phyloP scores from a whole-genome alignment of 2,797 vertebrate species.

The Phyllotis vaccarum region DNA sequence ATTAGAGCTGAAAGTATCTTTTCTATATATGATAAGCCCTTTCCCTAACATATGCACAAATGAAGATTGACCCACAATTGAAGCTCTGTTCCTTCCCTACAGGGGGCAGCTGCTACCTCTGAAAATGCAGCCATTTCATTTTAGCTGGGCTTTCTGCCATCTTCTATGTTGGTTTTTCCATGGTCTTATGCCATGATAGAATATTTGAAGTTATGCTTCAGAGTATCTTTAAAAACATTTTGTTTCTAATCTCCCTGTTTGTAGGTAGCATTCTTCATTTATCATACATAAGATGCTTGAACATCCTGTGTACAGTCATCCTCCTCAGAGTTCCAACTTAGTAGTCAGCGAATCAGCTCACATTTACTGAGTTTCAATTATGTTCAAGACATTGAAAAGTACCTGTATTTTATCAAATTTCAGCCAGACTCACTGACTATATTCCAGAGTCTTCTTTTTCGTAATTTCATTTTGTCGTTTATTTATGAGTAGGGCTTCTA shows the following conservation, averaged over 20 bases:
- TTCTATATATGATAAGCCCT: background rate
- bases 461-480: slow-evolving; percentile 45
- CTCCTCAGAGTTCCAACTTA: background rate
- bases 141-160: slow-evolving; percentile 50
- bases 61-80: slow-evolving; percentile 25
- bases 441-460: background rate
- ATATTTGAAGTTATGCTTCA: slow-evolving; percentile 68
- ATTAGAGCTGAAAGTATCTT: slow-evolving; percentile 8
- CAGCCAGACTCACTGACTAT: background rate
- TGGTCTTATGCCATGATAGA: background rate
- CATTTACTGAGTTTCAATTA: slow-evolving; percentile 44
- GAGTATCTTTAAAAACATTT: slow-evolving; percentile 70
- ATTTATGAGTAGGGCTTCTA: slow-evolving; percentile 45
- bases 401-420: slow-evolving; percentile 33
- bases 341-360: background rate
- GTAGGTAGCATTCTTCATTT: background rate
- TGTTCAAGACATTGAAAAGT: background rate
- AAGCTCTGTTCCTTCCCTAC: background rate
- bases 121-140: slow-evolving; percentile 62
- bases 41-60: background rate
- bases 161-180: slow-evolving; percentile 11
- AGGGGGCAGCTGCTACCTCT: slow-evolving; percentile 24
- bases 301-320: background rate
- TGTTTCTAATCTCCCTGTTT: slow-evolving; percentile 62
- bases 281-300: slow-evolving; percentile 22